Percentiles rank a stretch among this genome's conserved stretches.
phyloP scores from a whole-genome alignment of 2,888 invertebrate genomes.

The Luperina nickerlii region DNA sequence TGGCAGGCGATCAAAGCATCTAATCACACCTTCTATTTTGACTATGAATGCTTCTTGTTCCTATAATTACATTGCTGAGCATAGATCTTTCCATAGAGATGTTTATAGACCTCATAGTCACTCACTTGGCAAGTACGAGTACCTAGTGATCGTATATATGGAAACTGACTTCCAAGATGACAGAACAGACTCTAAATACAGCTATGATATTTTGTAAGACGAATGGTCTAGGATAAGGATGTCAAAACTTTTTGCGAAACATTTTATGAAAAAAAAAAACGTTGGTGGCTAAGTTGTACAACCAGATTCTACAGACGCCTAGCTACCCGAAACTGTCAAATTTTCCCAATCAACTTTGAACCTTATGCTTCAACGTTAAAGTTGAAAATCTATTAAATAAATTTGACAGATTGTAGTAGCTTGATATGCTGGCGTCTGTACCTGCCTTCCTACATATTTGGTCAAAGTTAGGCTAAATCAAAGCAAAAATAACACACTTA shows the following conservation, averaged over 20 bases:
- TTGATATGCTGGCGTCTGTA: too few species aligned
- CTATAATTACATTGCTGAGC: conserved; percentile 1
- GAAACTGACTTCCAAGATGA: conserved; percentile 1
- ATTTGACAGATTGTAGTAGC: too few species aligned
- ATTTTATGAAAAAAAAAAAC: neutral
- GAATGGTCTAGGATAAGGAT: neutral
- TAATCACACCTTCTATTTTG: conserved; percentile 21
- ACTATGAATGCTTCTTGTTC: neutral
- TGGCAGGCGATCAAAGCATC: conserved; percentile 31
- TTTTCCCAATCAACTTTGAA: too few species aligned
- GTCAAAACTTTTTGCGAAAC: neutral
- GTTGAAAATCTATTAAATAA: too few species aligned
- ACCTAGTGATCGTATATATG: neutral
- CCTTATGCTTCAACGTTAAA: too few species aligned
- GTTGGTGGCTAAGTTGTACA: too few species aligned
- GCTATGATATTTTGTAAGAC: conserved; percentile 9
- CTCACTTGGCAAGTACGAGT: conserved; percentile 30
- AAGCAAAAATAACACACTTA: neutral
- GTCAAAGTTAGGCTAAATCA: neutral
- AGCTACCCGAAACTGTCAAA: too few species aligned
- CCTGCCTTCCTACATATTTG: too few species aligned
- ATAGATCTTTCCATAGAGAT: neutral
- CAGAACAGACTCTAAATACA: conserved; percentile 6
- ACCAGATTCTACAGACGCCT: too few species aligned
- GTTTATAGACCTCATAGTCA: conserved; percentile 18